These are phyloP conservation scores for Fragum fragum DNA, from an alignment of 2,888 invertebrate genomes.

Conservation along the genomic window DNA sequence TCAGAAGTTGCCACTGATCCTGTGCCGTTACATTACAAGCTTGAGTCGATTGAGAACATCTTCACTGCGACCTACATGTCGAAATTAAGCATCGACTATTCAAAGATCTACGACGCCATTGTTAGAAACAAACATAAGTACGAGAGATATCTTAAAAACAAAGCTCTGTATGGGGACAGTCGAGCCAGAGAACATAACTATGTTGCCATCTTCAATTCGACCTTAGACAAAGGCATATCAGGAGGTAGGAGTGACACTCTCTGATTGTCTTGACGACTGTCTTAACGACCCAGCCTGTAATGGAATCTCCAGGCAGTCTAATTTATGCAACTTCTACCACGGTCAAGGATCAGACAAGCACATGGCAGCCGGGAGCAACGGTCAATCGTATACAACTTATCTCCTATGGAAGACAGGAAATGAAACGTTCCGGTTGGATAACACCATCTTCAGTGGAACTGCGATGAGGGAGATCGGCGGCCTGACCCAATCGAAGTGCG, in stretches of 20 bases:
- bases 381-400: background rate
- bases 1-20: conserved; percentile 47
- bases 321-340: background rate
- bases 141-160: conserved; percentile 15
- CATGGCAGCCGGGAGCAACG: background rate
- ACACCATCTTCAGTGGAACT: background rate
- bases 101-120: conserved; percentile 28
- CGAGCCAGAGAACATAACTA: background rate
- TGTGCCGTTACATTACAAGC: conserved; percentile 41
- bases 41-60: conserved; percentile 40
- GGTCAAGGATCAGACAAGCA: background rate
- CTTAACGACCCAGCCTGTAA: background rate
- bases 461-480: background rate
- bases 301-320: background rate
- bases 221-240: background rate
- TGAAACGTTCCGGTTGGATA: background rate
- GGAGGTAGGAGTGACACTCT: background rate
- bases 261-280: conserved; percentile 8
- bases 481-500: background rate
- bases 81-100: conserved; percentile 29
- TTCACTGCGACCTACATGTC: conserved; percentile 48
- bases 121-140: conserved; percentile 20
- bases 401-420: background rate
- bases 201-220: background rate
- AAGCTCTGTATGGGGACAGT: conserved; percentile 4